Evolutionary conservation across 1,140 invertebrate genomes (phyloP).

Genomic region (Aricia agestis): DNA sequence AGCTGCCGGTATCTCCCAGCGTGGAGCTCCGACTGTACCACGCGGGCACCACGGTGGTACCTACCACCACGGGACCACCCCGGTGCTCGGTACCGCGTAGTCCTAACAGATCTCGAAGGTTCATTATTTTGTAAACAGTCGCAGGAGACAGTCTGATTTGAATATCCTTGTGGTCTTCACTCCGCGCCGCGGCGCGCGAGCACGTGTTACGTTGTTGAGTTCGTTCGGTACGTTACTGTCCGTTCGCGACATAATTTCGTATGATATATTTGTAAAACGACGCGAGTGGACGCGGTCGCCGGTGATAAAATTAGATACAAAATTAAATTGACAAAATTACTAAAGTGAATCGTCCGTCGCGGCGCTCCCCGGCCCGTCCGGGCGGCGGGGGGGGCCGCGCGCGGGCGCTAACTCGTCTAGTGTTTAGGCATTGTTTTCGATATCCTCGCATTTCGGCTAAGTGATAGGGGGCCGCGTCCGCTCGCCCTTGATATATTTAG

Average conservation of each 20-base stretch:
- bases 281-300: slow-evolving; percentile 63
- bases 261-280: slow-evolving; percentile 69
- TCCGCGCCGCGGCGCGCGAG: slow-evolving; percentile 62
- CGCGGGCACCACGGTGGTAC: too few relatives aligned
- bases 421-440: slow-evolving; percentile 71
- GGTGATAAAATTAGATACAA: slow-evolving; percentile 72
- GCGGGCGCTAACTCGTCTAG: slow-evolving; percentile 57
- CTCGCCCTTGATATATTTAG: slow-evolving; percentile 72
- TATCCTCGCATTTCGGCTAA: slow-evolving; percentile 75
- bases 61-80: background rate
- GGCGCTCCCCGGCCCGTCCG: slow-evolving; percentile 26
- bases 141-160: slow-evolving; percentile 52
- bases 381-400: slow-evolving; percentile 26
- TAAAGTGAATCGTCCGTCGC: slow-evolving; percentile 42
- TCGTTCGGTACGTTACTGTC: slow-evolving; percentile 50
- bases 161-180: slow-evolving; percentile 75
- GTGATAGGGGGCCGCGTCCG: slow-evolving; percentile 62
- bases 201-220: slow-evolving; percentile 48
- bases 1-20: slow-evolving; percentile 64
- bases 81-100: slow-evolving; percentile 26
- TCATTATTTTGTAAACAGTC: slow-evolving; percentile 60
- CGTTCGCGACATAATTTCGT: slow-evolving; percentile 51
- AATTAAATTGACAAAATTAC: slow-evolving; percentile 69
- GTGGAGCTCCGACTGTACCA: slow-evolving; percentile 24
- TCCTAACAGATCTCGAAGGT: slow-evolving; percentile 34